Base-by-base conservation (phyloP, 2,888 invertebrate genomes). In the Priocnemis perturbator region DNA sequence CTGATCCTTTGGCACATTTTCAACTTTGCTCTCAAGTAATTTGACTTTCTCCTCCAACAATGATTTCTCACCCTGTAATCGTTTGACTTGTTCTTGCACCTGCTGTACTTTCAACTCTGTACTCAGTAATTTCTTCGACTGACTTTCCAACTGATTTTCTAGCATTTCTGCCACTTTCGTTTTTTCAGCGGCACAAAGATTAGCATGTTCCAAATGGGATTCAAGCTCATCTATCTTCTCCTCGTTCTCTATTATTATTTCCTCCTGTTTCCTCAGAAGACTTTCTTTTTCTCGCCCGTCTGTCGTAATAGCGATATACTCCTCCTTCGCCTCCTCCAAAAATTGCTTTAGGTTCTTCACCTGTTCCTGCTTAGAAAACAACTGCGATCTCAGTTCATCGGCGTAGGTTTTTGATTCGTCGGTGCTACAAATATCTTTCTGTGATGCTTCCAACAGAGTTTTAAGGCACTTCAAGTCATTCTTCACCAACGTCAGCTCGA, bases 251-350 rank as follows among this genome's bases (percentile, higher is more conserved):
- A 79, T 57, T 15, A 86, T 44, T 2, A 71, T 17, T 63, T 82
- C 75, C 19, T 84, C 78, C 62, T 83, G 78, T 0, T 81, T 70
- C 45, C 83, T 82, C 20, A 87, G 44, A 17, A 72, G 64, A 48
- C 72, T 66, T 30, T 84, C 77, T 60, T 82, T 77, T 21, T 79
- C 65, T 20, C 65, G 63, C 21, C 79, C 76, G 37, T 85, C 77
- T 14, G 76, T 66, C 0, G 79, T 83, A 21, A 86, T 81, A 0
- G 61, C 56, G 44, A 88, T 83, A 30, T 84, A 88, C n/a, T 89
- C 89, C 26, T 85, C 77, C 66, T 88, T 87, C 0, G 89, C 89
- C 66, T 88, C 87, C 56, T 88, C 84, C 4, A 89, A 74, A 47
- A 86, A 83, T 23, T 75, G 60, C 76, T 85, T 88, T 0, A 88